phyloP scores from a whole-genome alignment of 2,113 vertebrate genomes.

The Nipponia nippon region DNA sequence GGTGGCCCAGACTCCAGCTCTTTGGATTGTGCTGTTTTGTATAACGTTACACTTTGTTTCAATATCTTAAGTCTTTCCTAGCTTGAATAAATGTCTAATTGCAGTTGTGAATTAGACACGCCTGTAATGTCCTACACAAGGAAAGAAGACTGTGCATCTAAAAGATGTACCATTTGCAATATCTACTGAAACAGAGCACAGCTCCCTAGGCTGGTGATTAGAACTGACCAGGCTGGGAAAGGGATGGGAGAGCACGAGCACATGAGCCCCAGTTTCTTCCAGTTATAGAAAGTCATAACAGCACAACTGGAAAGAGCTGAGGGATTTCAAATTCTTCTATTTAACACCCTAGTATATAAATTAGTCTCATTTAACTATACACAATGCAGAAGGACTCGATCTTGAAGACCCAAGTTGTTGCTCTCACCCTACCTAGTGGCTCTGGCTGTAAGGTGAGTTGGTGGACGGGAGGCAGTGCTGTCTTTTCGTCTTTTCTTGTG shows the following conservation, averaged over 20 bases:
- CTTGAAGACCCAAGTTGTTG: not conserved
- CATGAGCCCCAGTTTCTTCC: not conserved
- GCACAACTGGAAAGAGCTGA: not conserved
- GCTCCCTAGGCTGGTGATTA: not conserved
- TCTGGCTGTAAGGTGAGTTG: not conserved
- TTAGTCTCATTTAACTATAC: not conserved
- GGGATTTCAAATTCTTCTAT: not conserved
- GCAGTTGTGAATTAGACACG: not conserved
- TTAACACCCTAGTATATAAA: not conserved
- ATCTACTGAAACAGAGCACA: not conserved
- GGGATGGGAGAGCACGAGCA: not conserved
- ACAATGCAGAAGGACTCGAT: not conserved
- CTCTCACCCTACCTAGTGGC: not conserved
- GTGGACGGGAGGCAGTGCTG: not conserved
- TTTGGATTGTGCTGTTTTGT: not conserved
- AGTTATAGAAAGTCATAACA: not conserved
- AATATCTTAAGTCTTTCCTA: not conserved
- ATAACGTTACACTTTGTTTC: accelerated
- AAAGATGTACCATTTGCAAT: not conserved
- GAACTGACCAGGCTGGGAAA: not conserved
- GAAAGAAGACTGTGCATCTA: not conserved
- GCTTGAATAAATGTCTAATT: not conserved
- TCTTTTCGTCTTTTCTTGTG: not conserved
- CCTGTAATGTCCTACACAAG: not conserved
- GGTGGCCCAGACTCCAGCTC: not conserved